Conservation (phyloP, 2,888 invertebrate genomes). For the Hermaeophaga mercurialis region DNA sequence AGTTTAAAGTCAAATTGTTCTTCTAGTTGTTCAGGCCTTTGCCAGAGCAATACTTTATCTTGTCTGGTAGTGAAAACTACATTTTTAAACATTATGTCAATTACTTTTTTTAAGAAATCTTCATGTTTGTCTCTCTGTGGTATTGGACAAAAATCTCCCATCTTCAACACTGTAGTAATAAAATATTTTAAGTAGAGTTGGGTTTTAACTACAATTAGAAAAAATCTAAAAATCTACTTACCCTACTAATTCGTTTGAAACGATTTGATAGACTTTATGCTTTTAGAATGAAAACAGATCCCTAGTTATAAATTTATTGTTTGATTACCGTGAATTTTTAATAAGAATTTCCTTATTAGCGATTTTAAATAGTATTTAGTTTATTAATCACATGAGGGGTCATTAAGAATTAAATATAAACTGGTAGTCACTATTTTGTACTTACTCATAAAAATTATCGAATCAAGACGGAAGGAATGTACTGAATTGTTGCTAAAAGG, state of each 20-base stretch:
- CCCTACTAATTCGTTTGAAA: no score
- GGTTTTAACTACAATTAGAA: no score
- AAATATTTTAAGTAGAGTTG: no score
- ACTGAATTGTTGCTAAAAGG: no score
- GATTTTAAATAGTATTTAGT: background rate
- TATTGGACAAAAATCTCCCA: slow-evolving; percentile 47
- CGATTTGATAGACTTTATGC: no score
- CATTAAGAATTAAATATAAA: no score
- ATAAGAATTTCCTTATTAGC: slow-evolving; percentile 1
- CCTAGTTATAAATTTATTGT: background rate
- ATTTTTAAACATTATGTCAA: slow-evolving; percentile 55
- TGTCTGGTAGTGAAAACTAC: slow-evolving; percentile 56
- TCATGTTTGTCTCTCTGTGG: slow-evolving; percentile 54
- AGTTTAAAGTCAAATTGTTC: slow-evolving; percentile 56
- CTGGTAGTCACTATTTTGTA: no score
- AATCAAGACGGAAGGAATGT: no score
- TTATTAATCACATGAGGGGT: background rate
- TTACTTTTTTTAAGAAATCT: slow-evolving; percentile 54
- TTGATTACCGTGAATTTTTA: slow-evolving; percentile 1
- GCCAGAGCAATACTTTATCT: slow-evolving; percentile 61
- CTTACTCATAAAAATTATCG: no score
- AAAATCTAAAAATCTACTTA: no score
- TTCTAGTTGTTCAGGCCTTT: slow-evolving; percentile 58
- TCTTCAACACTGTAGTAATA: background rate
- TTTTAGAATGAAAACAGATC: no score